Conservation (phyloP, 2,113 vertebrate species). For the Chaetorhynchus papuensis region DNA sequence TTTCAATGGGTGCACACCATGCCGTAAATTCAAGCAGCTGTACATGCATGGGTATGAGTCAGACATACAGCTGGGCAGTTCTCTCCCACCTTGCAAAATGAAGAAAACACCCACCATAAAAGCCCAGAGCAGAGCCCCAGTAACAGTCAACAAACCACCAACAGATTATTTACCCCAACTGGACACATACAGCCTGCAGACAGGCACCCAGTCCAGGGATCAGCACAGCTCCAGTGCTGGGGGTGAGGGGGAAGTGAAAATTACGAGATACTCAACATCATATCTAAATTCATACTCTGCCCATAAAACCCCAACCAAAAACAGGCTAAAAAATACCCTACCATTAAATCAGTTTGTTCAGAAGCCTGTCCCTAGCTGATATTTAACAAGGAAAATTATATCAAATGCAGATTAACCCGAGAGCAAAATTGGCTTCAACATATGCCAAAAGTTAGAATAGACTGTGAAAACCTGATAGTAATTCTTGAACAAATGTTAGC, state of each 20-base stretch:
- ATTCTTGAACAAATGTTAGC: background rate
- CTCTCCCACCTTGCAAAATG: background rate
- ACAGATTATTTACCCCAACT: background rate
- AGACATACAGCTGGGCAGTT: background rate
- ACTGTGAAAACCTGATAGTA: background rate
- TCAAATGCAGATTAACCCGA: background rate
- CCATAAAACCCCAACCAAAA: background rate
- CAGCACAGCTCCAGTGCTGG: background rate
- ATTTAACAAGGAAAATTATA: background rate
- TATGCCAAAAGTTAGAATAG: background rate
- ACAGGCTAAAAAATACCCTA: background rate
- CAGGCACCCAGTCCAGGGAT: background rate
- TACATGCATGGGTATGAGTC: background rate
- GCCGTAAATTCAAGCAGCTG: background rate
- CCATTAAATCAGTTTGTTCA: background rate
- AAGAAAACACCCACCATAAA: background rate
- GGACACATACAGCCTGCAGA: background rate
- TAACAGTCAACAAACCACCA: background rate
- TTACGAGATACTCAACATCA: background rate
- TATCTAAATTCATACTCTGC: background rate
- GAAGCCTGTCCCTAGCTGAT: background rate
- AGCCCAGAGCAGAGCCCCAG: background rate
- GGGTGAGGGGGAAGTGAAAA: background rate
- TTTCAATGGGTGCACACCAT: background rate
- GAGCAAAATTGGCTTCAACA: background rate